A percentile compares a stretch with the other conserved stretches of the same genome.
These are phyloP conservation scores for Potorous gilbertii DNA, from an alignment of 2,797 vertebrate species.

Conservation along the genomic window DNA sequence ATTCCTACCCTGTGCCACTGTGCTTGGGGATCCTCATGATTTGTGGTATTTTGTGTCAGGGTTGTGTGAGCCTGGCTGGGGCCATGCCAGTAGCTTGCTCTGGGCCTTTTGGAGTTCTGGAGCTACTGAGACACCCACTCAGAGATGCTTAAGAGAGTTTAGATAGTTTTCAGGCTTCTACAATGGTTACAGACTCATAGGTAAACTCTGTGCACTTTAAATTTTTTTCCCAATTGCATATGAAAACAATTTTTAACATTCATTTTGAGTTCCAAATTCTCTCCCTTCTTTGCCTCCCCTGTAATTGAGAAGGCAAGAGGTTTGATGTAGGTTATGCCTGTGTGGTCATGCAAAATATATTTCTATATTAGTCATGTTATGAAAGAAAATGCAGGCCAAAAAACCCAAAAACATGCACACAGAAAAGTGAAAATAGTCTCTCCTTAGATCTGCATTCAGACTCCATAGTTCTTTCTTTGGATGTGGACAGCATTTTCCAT, in stretches of 20 bases:
- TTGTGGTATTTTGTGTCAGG: no score
- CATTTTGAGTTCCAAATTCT: neutral
- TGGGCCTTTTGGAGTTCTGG: no score
- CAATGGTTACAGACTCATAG: no score
- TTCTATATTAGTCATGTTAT: neutral
- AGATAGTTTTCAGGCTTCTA: no score
- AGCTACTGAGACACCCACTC: no score
- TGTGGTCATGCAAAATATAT: neutral
- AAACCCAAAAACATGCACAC: neutral
- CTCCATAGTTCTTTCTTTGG: neutral
- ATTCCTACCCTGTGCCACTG: no score
- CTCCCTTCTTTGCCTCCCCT: neutral
- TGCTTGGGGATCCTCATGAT: neutral
- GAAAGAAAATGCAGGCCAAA: neutral
- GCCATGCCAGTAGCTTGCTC: no score
- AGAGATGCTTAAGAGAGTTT: no score
- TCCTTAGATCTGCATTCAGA: neutral
- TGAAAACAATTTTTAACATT: no score
- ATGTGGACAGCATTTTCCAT: neutral
- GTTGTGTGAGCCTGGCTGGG: no score
- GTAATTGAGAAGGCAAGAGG: neutral
- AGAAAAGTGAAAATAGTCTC: neutral
- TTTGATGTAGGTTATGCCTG: neutral
- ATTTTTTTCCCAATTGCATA: no score
- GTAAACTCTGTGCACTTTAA: no score